phyloP scores from a whole-genome alignment of 1,140 invertebrate species.

The Periplaneta americana region DNA sequence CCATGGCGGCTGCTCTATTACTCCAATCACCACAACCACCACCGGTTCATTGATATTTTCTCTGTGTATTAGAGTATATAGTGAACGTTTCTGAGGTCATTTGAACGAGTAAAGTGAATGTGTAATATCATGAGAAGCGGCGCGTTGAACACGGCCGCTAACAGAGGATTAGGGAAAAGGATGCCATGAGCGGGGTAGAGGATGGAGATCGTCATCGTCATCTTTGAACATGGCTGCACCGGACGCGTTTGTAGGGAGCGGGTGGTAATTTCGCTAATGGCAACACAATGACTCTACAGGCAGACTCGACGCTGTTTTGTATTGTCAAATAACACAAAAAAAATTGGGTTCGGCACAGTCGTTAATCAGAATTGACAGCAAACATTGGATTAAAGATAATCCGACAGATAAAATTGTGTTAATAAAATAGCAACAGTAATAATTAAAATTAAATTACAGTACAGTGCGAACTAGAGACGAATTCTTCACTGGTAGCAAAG shows the following conservation, averaged over 20 bases:
- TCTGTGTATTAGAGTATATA: too few relatives aligned
- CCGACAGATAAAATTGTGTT: background rate
- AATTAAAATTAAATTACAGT: background rate
- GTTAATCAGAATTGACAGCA: background rate
- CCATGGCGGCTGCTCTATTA: too few relatives aligned
- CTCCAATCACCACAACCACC: too few relatives aligned
- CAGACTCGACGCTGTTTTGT: background rate
- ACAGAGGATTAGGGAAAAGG: too few relatives aligned
- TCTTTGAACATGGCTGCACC: background rate
- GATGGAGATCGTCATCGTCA: background rate
- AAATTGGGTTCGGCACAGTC: background rate
- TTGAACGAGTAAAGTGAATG: background rate
- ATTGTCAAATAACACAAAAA: background rate
- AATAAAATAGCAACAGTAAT: background rate
- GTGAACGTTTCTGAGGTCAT: too few relatives aligned
- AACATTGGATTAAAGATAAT: background rate
- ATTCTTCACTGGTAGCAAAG: background rate
- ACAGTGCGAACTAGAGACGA: background rate
- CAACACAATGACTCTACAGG: too few relatives aligned
- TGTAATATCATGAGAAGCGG: background rate
- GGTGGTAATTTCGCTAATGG: background rate
- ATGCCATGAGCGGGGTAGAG: background rate
- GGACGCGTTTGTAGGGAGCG: background rate
- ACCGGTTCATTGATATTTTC: too few relatives aligned
- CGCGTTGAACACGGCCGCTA: background rate